Percentiles rank a stretch among this genome's conserved stretches.
Conservation (phyloP, 2,113 vertebrate genomes). For the Psettodes erumei region DNA sequence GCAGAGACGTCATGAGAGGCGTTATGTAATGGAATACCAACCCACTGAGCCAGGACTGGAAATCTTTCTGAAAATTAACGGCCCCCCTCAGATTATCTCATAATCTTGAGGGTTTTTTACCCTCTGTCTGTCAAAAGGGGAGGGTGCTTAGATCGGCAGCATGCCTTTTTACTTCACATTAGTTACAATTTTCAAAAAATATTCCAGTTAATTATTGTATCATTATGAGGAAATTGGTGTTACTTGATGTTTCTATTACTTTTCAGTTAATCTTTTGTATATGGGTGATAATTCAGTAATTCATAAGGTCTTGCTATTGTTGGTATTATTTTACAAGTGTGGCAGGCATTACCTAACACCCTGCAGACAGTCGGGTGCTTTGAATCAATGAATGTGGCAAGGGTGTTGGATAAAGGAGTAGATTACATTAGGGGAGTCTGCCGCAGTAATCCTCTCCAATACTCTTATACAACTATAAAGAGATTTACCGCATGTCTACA, state of each 20-base stretch:
- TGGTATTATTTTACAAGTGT: neutral
- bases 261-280: neutral
- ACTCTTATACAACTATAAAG: slow-evolving; percentile 68
- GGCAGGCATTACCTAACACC: neutral
- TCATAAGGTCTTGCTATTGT: neutral
- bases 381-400: slow-evolving; percentile 35
- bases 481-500: slow-evolving; percentile 67
- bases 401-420: slow-evolving; percentile 58
- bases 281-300: neutral
- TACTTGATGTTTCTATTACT: neutral
- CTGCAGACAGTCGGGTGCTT: slow-evolving; percentile 25
- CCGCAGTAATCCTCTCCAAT: slow-evolving; percentile 69
- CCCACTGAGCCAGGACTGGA: slow-evolving; percentile 29
- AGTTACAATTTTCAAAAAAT: neutral
- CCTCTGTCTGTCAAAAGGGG: slow-evolving; percentile 25
- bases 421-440: slow-evolving; percentile 68
- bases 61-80: slow-evolving; percentile 52
- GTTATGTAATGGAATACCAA: slow-evolving; percentile 23
- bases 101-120: slow-evolving; percentile 47
- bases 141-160: slow-evolving; percentile 1
- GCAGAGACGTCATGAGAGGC: neutral
- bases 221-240: neutral
- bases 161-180: neutral
- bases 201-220: neutral
- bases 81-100: slow-evolving; percentile 55